A percentile compares a stretch with the other conserved stretches of the same genome.
Conservation (phyloP, 2,113 vertebrate genomes). For the Fulica atra region DNA sequence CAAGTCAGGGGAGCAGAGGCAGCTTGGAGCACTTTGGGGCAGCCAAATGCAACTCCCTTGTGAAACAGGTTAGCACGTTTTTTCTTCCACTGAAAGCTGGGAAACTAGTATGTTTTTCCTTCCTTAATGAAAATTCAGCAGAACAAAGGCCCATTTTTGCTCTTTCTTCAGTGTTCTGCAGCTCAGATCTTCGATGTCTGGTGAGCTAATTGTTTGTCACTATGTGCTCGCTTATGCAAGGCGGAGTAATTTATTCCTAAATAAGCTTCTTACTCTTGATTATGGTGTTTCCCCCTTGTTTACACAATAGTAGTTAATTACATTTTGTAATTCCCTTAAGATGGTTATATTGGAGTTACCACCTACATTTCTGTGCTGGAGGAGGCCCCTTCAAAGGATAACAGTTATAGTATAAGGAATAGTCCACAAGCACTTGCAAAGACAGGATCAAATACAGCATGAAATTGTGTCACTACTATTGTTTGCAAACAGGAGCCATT, state of each 20-base stretch:
- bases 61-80: neutral
- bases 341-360: neutral
- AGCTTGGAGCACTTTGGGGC: neutral
- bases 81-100: neutral
- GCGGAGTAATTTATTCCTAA: neutral
- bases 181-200: neutral
- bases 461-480: neutral
- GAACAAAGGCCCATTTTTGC: neutral
- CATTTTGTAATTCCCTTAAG: neutral
- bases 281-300: neutral
- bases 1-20: neutral
- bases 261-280: neutral
- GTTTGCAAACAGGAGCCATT: neutral
- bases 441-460: no score
- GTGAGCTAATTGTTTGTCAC: neutral
- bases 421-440: neutral
- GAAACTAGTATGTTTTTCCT: rapidly evolving
- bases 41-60: neutral
- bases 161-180: neutral
- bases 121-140: neutral
- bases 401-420: neutral
- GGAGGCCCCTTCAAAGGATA: neutral
- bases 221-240: neutral
- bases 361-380: neutral
- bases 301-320: neutral